Conservation (phyloP, 2,888 invertebrate genomes). For the Dione juno region DNA sequence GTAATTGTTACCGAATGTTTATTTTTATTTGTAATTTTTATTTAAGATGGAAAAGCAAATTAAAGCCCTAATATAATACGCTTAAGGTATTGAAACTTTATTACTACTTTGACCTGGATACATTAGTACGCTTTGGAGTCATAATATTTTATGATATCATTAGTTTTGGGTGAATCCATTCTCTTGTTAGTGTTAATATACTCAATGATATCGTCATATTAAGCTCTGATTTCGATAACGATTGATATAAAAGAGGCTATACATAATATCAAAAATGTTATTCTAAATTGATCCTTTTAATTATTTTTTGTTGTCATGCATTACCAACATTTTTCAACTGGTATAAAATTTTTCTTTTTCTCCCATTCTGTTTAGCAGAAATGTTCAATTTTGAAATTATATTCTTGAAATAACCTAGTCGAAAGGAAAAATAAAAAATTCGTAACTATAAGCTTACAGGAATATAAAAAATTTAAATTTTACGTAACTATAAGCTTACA, state of each 20-base stretch:
- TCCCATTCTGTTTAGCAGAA: too few relatives aligned
- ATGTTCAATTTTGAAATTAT: too few relatives aligned
- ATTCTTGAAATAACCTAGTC: too few relatives aligned
- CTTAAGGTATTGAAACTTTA: slow-evolving; percentile 3
- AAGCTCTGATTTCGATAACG: not conserved
- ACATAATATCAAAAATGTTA: too few relatives aligned
- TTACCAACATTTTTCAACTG: too few relatives aligned
- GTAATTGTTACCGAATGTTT: not conserved
- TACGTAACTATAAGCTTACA: slow-evolving; percentile 2
- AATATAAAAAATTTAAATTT: too few relatives aligned
- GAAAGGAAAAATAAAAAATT: too few relatives aligned
- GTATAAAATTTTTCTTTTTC: too few relatives aligned
- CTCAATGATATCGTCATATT: not conserved
- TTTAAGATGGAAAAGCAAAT: not conserved
- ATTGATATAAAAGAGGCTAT: not conserved
- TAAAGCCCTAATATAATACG: not conserved
- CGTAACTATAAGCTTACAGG: too few relatives aligned
- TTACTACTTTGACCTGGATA: slow-evolving; percentile 13
- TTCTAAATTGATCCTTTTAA: too few relatives aligned
- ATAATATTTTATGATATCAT: slow-evolving; percentile 22
- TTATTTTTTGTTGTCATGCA: too few relatives aligned
- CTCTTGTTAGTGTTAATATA: slow-evolving; percentile 14
- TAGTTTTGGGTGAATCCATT: slow-evolving; percentile 10
- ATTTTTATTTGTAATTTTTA: not conserved
- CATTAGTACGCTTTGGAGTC: slow-evolving; percentile 2